Percentiles rank a stretch among this genome's conserved stretches.
phyloP scores from a whole-genome alignment of 1,140 invertebrate genomes.

The Lepidurus packardi region DNA sequence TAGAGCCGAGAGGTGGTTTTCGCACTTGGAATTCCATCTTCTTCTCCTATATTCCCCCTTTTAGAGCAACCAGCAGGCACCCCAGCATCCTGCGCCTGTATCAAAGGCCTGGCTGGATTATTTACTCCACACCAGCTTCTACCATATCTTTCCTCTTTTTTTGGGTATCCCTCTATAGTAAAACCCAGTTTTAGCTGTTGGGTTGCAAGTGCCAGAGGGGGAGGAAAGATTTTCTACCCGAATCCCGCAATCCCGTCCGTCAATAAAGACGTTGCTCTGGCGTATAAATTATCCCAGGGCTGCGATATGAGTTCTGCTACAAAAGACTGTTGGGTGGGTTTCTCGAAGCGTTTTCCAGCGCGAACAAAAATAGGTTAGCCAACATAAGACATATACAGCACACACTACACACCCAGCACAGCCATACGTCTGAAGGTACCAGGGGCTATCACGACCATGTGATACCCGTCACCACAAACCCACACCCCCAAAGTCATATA shows the following conservation, averaged over 20 bases:
- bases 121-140: neutral
- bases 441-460: slow-evolving; percentile 9
- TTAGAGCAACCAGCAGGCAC: neutral
- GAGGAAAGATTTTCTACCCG: neutral
- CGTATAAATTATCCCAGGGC: slow-evolving; percentile 14
- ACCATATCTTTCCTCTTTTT: neutral
- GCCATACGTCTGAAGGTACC: slow-evolving; percentile 15
- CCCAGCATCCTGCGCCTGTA: too few relatives aligned
- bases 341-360: neutral
- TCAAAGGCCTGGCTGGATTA: slow-evolving; percentile 3
- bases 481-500: slow-evolving; percentile 10
- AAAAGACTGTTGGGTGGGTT: slow-evolving; percentile 7
- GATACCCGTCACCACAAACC: slow-evolving; percentile 18
- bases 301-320: slow-evolving; percentile 18
- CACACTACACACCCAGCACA: neutral
- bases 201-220: neutral
- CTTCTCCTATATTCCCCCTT: neutral
- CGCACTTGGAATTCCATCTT: neutral
- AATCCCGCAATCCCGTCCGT: slow-evolving; percentile 12
- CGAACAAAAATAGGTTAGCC: neutral
- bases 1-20: neutral
- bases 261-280: slow-evolving; percentile 18
- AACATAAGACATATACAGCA: neutral
- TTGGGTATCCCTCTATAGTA: neutral
- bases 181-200: neutral